Conservation (phyloP, 1,140 invertebrate genomes). For the Apocrypta bakeri region DNA sequence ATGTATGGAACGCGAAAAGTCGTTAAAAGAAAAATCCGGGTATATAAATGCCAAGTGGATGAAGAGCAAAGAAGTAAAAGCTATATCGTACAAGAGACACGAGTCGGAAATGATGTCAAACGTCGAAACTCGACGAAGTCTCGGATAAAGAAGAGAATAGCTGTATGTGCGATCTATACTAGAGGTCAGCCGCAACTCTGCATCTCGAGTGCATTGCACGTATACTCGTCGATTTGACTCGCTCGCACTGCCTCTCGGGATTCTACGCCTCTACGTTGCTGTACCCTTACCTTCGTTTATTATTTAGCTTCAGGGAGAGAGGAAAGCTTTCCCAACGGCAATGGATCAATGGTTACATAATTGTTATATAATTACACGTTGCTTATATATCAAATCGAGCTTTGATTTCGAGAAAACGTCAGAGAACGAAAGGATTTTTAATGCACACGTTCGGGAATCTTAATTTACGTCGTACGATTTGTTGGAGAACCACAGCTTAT, state of each 20-base stretch:
- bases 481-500: too few relatives aligned
- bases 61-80: not conserved
- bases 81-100: not conserved
- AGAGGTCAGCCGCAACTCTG: not conserved
- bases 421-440: too few relatives aligned
- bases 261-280: not conserved
- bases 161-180: not conserved
- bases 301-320: not conserved
- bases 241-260: not conserved
- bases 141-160: not conserved
- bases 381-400: too few relatives aligned
- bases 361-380: too few relatives aligned
- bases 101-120: not conserved
- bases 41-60: not conserved
- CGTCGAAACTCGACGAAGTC: not conserved
- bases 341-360: not conserved
- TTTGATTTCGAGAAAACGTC: too few relatives aligned
- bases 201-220: not conserved
- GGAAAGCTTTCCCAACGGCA: not conserved
- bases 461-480: constrained; percentile 16
- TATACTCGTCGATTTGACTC: not conserved
- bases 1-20: too few relatives aligned
- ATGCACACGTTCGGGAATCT: not conserved
- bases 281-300: not conserved
- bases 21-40: too few relatives aligned